Base-by-base conservation (phyloP, 2,888 invertebrate species). In the Drosophila pegasa region DNA sequence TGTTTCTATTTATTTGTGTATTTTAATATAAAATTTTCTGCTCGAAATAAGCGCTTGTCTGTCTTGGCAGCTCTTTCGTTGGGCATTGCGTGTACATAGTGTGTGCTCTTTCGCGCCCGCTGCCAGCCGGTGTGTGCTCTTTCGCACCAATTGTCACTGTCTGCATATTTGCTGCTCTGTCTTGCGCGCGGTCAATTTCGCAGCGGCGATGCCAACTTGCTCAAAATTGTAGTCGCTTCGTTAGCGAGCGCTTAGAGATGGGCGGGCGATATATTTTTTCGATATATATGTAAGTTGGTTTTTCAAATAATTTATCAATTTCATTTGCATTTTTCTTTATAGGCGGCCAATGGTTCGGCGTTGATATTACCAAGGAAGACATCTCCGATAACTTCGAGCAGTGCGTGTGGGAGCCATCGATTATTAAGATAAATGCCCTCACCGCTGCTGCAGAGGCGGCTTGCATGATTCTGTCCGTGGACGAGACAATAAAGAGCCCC, bases 341-440 rank as follows among this genome's bases (percentile, higher is more conserved):
- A 96, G 96, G 95, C 65, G 95, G 95, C 47, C 94, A 95, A 66
- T 99, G 99, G 98, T 98, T 94, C 92, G 99, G 99, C 35, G 97
- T 99, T 38, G 98, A 99, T 92, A 97, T 99, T 47, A 95, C 95
- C 90, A 95, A 95, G 88, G 99, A 99, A 92, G 97, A 98, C 90
- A 97, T 99, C 75, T 95, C 96, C 0, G 98, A 99, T 90, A 99
- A 99, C 93, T 97, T 96, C 93, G 95, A 94, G 51, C 95, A 95
- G 5, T 99, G 98, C 92, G 98, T 99, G 59, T 99, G 99, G 99
- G 99, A 99, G 92, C 99, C 99, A 0, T 96, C 98, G 8, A 93
- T 99, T 40, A 96, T 99, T 56, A 99, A 99, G 93, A 95, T 97
- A 75, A 99, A 99, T 92, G 99, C 99, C 0, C 93, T 99, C 76